Evolutionary conservation across 2,888 invertebrate genomes (phyloP), one percentile per base, ranked within the genome.

Genomic region (Kuschelorhynchus macadamiae): DNA sequence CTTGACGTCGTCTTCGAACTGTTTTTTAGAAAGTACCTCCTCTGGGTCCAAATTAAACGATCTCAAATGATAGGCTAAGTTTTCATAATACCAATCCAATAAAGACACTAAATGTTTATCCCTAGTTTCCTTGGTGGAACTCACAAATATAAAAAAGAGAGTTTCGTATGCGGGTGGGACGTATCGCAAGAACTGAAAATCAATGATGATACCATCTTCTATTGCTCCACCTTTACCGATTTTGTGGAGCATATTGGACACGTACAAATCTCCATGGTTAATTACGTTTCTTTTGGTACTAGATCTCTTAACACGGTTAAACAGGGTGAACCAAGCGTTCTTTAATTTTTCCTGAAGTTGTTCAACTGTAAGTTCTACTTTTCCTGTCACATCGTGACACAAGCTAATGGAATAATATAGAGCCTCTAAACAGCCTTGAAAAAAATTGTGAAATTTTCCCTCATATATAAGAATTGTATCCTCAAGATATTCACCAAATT

Each of bases 131-230:
- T 68, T 64, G 25, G 18, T 18, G 17, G 53, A 53, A 41, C 7
- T 25, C 11, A 8, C 14, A 52, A 14, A 41, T 2, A 49, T 20
- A 18, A 32, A 61, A n/a, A 46, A 18, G 7, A 44, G 11, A 1
- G 90, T 82, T 75, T 92, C 92, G 21, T 89, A 84, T 16, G 88
- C 87, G 0, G 90, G 88, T 0, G 91, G 90, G 17, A 87, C 87
- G 78, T 89, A 91, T 41, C 79, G 66, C 7, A 76, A 71, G 1
- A 75, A 65, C 74, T 81, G 81, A 68, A 76, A 83, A 72, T 82
- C 81, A 11, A 82, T 59, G 9, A 82, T 66, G 42, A 75, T 76
- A 42, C 77, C 79, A n/a, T 78, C 73, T 0, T 74, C 70, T 7
- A 77, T 74, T 14, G 36, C 18, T 5, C 44, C 33, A 12, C 63